These are phyloP conservation scores for Lamprotornis superbus DNA, from an alignment of 2,113 vertebrate genomes.

Conservation along the genomic window DNA sequence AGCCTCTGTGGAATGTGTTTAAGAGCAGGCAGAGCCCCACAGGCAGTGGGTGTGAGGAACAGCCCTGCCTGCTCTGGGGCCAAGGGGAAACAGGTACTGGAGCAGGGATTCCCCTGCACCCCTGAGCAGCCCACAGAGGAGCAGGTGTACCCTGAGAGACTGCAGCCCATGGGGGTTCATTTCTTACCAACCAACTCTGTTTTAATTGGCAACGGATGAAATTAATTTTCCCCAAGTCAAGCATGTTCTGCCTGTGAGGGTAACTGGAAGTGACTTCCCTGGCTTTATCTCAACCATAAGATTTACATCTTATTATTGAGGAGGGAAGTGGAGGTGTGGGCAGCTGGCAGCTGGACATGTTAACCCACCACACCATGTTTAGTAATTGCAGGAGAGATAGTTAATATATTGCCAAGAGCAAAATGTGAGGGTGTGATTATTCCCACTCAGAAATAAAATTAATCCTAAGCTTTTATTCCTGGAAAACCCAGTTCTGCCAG, in stretches of 20 bases:
- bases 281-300: neutral
- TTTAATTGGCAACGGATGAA: neutral
- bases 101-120: neutral
- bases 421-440: neutral
- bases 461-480: constrained; percentile 1
- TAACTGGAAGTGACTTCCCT: neutral
- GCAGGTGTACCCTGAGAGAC: neutral
- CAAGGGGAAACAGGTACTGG: rapidly evolving
- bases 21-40: neutral
- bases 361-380: neutral
- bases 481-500: constrained; percentile 33
- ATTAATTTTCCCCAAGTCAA: neutral
- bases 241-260: neutral
- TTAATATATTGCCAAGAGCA: neutral
- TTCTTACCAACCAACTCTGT: neutral
- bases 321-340: neutral
- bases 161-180: neutral
- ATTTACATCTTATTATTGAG: neutral
- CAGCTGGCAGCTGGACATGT: neutral
- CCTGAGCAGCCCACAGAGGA: neutral
- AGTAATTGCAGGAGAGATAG: constrained; percentile 24
- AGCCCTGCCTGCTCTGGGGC: neutral
- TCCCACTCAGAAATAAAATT: constrained; percentile 25
- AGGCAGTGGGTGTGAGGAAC: neutral
- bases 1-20: rapidly evolving